These are phyloP conservation scores for Porites lutea DNA, from an alignment of 64 coral and sea anemone genomes.

Conservation along the genomic window DNA sequence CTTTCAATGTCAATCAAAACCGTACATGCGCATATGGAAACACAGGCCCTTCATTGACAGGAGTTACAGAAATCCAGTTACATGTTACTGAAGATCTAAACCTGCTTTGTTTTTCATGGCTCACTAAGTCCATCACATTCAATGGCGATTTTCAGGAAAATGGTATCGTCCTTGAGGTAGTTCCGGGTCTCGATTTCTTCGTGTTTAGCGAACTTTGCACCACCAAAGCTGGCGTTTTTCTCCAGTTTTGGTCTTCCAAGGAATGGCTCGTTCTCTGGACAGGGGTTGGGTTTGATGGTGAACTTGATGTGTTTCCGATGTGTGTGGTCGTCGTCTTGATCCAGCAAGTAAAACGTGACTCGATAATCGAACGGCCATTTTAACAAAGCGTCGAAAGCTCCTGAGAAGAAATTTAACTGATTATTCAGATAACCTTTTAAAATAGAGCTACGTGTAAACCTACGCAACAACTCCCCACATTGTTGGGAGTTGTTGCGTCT, in stretches of 20 bases:
- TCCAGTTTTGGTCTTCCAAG: conserved; percentile 92
- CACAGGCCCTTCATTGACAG: too few species aligned
- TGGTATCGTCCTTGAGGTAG: conserved; percentile 91
- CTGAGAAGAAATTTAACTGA: conserved; percentile 18
- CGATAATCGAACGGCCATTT: conserved; percentile 99
- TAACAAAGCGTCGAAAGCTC: conserved; percentile 92
- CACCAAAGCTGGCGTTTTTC: conserved; percentile 99
- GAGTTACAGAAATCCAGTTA: too few species aligned
- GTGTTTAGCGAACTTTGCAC: conserved; percentile 97
- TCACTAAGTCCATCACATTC: conserved; percentile 95
- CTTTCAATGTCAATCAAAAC: too few species aligned
- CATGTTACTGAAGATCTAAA: neutral
- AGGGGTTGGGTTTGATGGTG: conserved; percentile 96
- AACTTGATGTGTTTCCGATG: conserved; percentile 98
- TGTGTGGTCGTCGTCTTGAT: conserved; percentile 74
- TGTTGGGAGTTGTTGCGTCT: too few species aligned
- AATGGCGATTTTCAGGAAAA: conserved; percentile 88
- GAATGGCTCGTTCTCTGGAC: conserved; percentile 92
- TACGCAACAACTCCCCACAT: too few species aligned
- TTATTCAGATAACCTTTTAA: neutral
- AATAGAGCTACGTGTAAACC: too few species aligned
- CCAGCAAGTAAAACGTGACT: conserved; percentile 83
- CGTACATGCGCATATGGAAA: too few species aligned
- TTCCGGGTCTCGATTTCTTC: conserved; percentile 94
- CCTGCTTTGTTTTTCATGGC: conserved; percentile 40